Conservation (phyloP, 2,888 invertebrate genomes). For the Callyntrura guangdongensis region DNA sequence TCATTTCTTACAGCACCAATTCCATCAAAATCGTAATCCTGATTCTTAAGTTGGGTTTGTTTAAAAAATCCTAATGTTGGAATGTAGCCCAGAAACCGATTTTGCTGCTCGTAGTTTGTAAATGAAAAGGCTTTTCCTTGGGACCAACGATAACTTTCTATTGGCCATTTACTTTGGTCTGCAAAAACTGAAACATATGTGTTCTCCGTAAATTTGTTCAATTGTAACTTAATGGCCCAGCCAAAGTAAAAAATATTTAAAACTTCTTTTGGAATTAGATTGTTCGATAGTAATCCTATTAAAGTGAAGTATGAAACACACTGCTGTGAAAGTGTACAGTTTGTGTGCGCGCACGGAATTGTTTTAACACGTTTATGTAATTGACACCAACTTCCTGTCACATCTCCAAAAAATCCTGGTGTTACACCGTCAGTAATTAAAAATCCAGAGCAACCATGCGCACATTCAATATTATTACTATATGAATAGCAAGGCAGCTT, state of each 20-base stretch:
- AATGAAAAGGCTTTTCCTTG: not conserved
- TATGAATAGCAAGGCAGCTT: not conserved
- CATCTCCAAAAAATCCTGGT: not conserved
- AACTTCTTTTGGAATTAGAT: not conserved
- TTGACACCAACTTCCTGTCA: not conserved
- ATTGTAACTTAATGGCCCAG: not conserved
- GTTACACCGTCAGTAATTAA: not conserved
- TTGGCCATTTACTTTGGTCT: not conserved
- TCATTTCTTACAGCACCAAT: not conserved
- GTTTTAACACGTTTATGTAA: not conserved
- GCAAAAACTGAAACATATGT: not conserved
- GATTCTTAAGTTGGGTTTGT: not conserved
- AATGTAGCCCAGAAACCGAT: not conserved
- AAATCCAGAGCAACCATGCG: not conserved
- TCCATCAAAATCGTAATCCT: not conserved
- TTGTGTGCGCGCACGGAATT: not conserved
- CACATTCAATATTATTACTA: not conserved
- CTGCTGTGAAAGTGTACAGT: too few species aligned
- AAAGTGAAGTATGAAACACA: too few species aligned
- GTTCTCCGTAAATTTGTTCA: not conserved
- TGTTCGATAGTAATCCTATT: too few species aligned
- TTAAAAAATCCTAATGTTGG: not conserved
- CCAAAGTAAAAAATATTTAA: not conserved
- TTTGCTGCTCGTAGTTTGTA: not conserved
- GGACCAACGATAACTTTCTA: not conserved